Percentiles rank a stretch among this genome's conserved stretches.
Conservation (phyloP, 2,113 vertebrate genomes). For the Scolopax mira region DNA sequence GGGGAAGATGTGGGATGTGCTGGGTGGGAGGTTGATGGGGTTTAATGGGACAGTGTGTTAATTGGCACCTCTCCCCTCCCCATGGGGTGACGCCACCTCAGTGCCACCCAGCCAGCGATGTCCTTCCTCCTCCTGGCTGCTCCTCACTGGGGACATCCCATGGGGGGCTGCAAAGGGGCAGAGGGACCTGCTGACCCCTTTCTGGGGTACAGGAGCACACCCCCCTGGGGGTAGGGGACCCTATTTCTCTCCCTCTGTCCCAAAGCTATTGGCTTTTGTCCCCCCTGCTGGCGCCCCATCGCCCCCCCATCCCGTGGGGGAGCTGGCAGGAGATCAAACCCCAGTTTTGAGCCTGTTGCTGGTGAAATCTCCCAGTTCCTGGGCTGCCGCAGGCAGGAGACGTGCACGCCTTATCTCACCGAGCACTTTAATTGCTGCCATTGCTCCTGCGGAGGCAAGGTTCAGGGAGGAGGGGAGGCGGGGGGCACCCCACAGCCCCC, state of each 20-base stretch:
- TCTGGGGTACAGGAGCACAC: background rate
- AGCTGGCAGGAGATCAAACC: background rate
- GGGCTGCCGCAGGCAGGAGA: background rate
- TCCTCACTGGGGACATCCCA: background rate
- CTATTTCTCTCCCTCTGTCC: background rate
- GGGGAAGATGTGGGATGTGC: background rate
- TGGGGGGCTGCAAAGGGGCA: background rate
- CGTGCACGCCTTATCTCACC: background rate
- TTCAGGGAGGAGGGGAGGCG: accelerated
- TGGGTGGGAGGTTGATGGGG: background rate
- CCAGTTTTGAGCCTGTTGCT: background rate
- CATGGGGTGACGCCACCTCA: background rate
- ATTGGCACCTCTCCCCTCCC: background rate
- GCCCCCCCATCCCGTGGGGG: background rate
- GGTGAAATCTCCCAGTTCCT: background rate
- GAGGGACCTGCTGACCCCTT: background rate
- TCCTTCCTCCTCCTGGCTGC: background rate
- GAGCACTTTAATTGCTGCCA: background rate
- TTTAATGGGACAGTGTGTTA: background rate
- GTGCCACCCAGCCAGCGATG: background rate
- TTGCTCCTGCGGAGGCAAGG: background rate
- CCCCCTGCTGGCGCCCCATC: background rate
- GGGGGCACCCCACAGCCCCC: background rate
- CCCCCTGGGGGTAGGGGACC: background rate
- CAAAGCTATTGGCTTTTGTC: background rate